A percentile compares a stretch with the other conserved stretches of the same genome.
phyloP scores from a whole-genome alignment of 2,113 vertebrate genomes.

The Sebastes fasciatus region DNA sequence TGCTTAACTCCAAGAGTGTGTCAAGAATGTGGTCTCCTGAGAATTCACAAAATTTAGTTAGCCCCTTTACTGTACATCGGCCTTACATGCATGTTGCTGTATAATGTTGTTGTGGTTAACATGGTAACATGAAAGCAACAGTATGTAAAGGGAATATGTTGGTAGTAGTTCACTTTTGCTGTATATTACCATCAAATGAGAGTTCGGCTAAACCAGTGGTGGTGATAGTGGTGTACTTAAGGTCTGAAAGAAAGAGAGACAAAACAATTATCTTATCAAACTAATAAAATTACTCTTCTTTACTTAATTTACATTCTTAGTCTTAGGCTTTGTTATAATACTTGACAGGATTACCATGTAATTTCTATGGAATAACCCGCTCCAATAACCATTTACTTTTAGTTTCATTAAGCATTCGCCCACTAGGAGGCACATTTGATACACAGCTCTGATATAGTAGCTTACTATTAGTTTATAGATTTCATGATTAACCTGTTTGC shows the following conservation, averaged over 20 bases:
- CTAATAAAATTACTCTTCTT: neutral
- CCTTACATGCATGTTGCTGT: neutral
- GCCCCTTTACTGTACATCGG: slow-evolving; percentile 24
- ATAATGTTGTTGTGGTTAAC: neutral
- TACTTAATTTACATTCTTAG: neutral
- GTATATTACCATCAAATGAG: neutral
- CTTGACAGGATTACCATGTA: neutral
- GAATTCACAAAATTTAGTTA: slow-evolving; percentile 59
- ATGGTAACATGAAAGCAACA: neutral
- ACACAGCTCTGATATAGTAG: neutral
- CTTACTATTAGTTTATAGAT: neutral
- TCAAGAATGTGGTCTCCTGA: slow-evolving; percentile 67
- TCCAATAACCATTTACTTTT: neutral
- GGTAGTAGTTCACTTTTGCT: neutral
- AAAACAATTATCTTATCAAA: neutral
- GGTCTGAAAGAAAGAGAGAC: neutral
- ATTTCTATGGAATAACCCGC: neutral
- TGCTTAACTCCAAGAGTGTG: slow-evolving; percentile 55
- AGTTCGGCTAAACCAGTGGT: neutral
- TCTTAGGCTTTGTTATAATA: neutral
- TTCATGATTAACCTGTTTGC: neutral
- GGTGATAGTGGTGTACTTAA: neutral
- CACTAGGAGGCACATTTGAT: neutral
- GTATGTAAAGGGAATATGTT: neutral
- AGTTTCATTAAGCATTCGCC: neutral